Conservation (phyloP, 2,113 vertebrate species). For the Apodemus sylvaticus region DNA sequence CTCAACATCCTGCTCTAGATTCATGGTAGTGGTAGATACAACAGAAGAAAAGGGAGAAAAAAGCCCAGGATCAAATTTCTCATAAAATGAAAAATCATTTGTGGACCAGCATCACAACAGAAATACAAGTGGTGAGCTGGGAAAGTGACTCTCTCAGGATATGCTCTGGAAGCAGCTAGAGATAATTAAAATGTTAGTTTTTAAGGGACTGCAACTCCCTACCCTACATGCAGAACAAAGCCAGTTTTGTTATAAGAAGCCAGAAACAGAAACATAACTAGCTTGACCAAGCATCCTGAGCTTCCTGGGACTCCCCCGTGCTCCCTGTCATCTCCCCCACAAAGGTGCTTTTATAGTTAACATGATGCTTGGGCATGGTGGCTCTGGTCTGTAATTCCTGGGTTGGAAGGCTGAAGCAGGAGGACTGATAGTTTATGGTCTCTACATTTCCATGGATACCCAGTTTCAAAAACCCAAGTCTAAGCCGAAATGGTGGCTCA, state of each 20-base stretch:
- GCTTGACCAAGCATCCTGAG: not conserved
- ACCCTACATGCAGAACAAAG: not conserved
- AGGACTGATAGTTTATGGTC: not conserved
- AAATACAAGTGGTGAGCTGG: not conserved
- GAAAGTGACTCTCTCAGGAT: not conserved
- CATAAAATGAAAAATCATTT: slow-evolving; percentile 1
- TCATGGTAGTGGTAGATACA: not conserved
- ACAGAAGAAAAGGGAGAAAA: not conserved
- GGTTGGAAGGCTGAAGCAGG: not conserved
- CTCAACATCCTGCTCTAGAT: slow-evolving; percentile 5
- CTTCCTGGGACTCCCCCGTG: not conserved
- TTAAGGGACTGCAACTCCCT: not conserved
- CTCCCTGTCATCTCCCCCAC: not conserved
- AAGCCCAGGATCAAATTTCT: not conserved
- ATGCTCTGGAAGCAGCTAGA: not conserved
- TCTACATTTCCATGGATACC: too few relatives aligned
- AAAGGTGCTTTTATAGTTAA: not conserved
- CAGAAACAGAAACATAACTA: not conserved
- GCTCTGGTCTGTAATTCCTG: not conserved
- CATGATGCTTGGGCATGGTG: not conserved
- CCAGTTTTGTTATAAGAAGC: not conserved
- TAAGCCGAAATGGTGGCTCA: too few relatives aligned
- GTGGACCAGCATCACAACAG: slow-evolving; percentile 7
- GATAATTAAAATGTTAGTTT: not conserved
- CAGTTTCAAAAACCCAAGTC: not conserved